phyloP scores from a whole-genome alignment of 2,113 vertebrate species.

The Apodemus speciosus region DNA sequence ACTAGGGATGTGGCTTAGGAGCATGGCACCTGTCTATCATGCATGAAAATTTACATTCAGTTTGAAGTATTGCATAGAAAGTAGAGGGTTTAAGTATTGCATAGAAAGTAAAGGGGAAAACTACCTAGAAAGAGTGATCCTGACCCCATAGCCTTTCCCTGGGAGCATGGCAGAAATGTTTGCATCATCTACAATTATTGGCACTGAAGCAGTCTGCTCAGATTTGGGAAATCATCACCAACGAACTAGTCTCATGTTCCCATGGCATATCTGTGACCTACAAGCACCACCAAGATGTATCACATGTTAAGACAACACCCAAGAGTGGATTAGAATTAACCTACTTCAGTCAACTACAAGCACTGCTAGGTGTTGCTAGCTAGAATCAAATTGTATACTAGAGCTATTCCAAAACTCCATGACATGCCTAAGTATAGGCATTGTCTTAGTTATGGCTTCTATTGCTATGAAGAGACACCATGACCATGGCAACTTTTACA shows the following conservation, averaged over 20 bases:
- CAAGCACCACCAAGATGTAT: neutral
- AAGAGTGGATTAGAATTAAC: neutral
- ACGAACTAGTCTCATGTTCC: neutral
- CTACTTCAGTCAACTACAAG: neutral
- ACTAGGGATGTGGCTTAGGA: neutral
- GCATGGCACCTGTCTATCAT: neutral
- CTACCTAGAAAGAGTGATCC: neutral
- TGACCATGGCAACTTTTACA: neutral
- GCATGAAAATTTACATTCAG: neutral
- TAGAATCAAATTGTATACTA: neutral
- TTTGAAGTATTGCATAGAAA: neutral
- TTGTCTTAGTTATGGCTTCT: neutral
- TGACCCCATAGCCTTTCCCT: neutral
- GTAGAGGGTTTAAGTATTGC: neutral
- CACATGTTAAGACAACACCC: neutral
- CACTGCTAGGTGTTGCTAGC: neutral
- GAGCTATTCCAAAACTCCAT: neutral
- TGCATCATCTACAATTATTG: neutral
- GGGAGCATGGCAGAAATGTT: neutral
- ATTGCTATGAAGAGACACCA: neutral
- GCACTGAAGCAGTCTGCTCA: neutral
- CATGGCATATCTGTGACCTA: neutral
- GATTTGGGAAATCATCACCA: neutral
- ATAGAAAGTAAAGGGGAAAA: neutral
- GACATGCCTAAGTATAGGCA: neutral